These are phyloP conservation scores for Etheostoma nigrum DNA, from an alignment of 2,797 vertebrate genomes.

Conservation along the genomic window DNA sequence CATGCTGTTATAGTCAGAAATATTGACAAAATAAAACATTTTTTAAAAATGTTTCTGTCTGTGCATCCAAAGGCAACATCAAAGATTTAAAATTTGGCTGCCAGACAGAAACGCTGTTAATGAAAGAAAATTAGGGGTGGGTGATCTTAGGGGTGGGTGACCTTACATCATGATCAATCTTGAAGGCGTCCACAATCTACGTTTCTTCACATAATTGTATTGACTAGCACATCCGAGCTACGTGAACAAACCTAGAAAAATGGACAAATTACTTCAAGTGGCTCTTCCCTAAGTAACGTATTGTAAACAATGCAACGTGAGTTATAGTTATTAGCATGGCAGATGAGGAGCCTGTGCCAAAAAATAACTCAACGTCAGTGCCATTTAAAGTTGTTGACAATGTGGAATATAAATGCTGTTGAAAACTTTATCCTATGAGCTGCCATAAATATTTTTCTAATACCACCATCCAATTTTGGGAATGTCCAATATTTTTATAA, in stretches of 20 bases:
- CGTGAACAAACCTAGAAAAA: no score
- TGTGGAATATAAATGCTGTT: no score
- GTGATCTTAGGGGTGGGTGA: no score
- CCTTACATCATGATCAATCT: no score
- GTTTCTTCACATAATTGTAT: no score
- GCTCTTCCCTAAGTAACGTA: not conserved
- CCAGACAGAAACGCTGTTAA: not conserved
- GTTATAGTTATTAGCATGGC: not conserved
- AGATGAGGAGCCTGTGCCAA: not conserved
- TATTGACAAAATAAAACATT: not conserved
- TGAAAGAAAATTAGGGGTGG: not conserved
- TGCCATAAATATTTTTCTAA: no score
- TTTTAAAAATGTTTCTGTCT: not conserved
- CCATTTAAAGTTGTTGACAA: no score
- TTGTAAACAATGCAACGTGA: not conserved
- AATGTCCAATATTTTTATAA: no score
- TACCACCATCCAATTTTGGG: no score
- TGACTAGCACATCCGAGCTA: no score
- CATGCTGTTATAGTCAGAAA: constrained; percentile 20
- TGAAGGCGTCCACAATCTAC: no score
- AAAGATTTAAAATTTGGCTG: not conserved
- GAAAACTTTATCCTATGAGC: no score
- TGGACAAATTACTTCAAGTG: not conserved
- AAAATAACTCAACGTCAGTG: not conserved
- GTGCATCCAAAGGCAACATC: constrained; percentile 14